Conservation (phyloP, 2,797 vertebrate species). For the Erpetoichthys calabaricus region DNA sequence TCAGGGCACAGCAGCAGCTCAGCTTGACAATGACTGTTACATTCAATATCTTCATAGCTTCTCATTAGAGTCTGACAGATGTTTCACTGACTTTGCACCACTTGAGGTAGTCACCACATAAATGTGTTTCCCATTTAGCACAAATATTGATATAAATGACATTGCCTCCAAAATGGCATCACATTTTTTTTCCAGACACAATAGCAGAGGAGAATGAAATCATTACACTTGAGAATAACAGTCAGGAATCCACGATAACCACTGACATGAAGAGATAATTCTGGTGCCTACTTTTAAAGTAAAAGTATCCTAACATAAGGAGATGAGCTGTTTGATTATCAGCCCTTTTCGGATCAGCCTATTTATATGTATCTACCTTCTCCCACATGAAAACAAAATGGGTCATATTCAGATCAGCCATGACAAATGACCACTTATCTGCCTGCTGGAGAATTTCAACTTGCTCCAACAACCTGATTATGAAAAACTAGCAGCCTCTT, state of each 20-base stretch:
- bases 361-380: not conserved
- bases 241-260: conserved; percentile 18
- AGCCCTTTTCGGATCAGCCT: too few species aligned
- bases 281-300: too few species aligned
- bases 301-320: too few species aligned
- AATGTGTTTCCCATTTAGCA: conserved; percentile 17
- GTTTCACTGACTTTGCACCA: conserved; percentile 15
- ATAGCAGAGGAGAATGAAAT: conserved; percentile 18
- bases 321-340: too few species aligned
- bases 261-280: not conserved
- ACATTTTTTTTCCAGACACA: conserved; percentile 16
- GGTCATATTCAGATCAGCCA: conserved; percentile 16
- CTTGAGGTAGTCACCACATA: conserved; percentile 13
- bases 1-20: not conserved
- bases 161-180: conserved; percentile 11
- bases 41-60: conserved; percentile 15
- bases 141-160: conserved; percentile 16
- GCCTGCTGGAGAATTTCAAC: conserved; percentile 15
- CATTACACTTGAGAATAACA: conserved; percentile 19
- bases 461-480: conserved; percentile 11
- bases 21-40: conserved; percentile 15
- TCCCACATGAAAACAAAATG: conserved; percentile 19
- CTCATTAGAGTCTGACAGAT: conserved; percentile 12
- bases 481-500: conserved; percentile 12
- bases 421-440: conserved; percentile 17